Evolutionary conservation across 1,140 invertebrate species (phyloP), one percentile per base, ranked within the genome.

Genomic region (Pseudomyrmex concolor): DNA sequence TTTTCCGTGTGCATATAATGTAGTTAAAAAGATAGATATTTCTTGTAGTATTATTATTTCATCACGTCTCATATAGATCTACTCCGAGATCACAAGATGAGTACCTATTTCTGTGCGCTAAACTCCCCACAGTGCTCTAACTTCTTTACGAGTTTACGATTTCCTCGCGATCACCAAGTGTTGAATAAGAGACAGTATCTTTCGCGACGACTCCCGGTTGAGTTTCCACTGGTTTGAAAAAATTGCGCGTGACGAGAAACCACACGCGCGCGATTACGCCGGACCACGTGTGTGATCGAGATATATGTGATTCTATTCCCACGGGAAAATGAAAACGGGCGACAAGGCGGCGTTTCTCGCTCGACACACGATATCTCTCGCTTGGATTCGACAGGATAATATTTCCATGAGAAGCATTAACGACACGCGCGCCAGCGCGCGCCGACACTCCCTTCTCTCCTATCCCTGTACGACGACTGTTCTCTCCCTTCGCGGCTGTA

Each of bases 371-470:
- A 86, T 87, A 86, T 87, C 86, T 74, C 68, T 68, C 34, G 34
- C 34, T 34, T 13, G 70, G 55, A 84, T 80, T 87, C 76, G 86
- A 87, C 81, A 70, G 64, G 73, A 67, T 74, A 84, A 88, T 87
- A 87, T 88, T 87, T 88, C 83, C 83, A 57, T 74, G 71, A 78
- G 74, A 84, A 78, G 68, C 86, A 66, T 83, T 87, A 86, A 86
- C 86, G 86, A 84, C 71, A 82, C 34, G 34, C 71, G 85, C 71
- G 72, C 83, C 60, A 85, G 1, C 22, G 22, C 76, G 25, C 71
- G 72, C 83, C 60, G 86, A 87, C 85, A 88, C 88, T 88, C 13
- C 48, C 25, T n/a, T n/a, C n/a, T 25, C 25, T 25, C 25, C 51
- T 54, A 48, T 12, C 80, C 55, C 71, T 59, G 66, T 62, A 62